Conservation (phyloP, 2,797 vertebrate genomes). For the Bothrops alternatus region DNA sequence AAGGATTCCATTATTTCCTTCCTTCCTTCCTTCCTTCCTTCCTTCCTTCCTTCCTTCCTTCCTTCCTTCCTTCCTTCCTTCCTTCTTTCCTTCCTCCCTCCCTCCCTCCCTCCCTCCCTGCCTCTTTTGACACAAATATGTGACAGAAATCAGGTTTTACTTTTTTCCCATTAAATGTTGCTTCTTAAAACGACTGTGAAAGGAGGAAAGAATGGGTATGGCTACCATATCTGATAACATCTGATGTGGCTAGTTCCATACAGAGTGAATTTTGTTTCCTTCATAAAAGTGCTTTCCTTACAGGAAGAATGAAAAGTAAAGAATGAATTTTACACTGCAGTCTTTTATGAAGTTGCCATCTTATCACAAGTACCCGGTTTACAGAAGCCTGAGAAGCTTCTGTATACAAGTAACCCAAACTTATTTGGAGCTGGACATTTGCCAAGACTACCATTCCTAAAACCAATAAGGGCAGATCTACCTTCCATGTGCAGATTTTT, state of each 20-base stretch:
- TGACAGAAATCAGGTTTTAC: neutral
- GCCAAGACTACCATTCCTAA: neutral
- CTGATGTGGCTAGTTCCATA: neutral
- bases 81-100: neutral
- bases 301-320: neutral
- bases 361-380: neutral
- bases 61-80: too few species aligned
- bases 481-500: neutral
- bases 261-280: neutral
- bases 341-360: neutral
- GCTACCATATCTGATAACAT: neutral
- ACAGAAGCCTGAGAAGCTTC: neutral
- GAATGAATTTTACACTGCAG: neutral
- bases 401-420: too few species aligned
- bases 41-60: too few species aligned
- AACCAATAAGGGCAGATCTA: neutral
- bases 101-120: neutral
- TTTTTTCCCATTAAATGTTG: neutral
- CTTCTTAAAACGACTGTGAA: neutral
- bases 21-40: neutral
- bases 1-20: neutral
- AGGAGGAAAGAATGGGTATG: neutral
- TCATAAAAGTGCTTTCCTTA: neutral
- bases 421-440: neutral
- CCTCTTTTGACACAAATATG: slow-evolving; percentile 24